Evolutionary conservation across 2,888 invertebrate genomes (phyloP), one percentile per base, ranked within the genome.

Genomic region (Thymelicus lineola): DNA sequence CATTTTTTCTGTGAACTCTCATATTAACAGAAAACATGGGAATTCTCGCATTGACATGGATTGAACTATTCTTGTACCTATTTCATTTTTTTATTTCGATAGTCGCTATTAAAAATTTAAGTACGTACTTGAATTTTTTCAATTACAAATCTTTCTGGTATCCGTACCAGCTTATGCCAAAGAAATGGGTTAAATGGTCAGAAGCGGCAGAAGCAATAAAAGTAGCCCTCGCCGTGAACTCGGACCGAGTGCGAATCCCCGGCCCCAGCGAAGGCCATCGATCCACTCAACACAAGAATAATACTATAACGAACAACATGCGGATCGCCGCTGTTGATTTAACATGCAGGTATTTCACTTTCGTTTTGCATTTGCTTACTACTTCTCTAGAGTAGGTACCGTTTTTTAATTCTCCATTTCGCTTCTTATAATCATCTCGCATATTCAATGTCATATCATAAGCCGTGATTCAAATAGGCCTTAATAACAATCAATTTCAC

Each of bases 151-250:
- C 6, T 14, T 55, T 35, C 17, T 14, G 7, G 20, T 53, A 20
- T n/a, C 9, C 61, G 79, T n/a, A n/a, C n/a, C n/a, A 81, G 81
- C 83, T 90, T 91, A 86, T 90, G 89, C 90, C 91, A 89, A 82
- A 86, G 86, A 85, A 85, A 87, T 89, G 83, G 86, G 89, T 86
- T 88, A 90, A 87, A 90, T 90, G 87, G 86, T 88, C 83, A 84
- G 81, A 74, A 81, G 88, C 80, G 86, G 88, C 83, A 84, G 81
- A 74, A 81, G 88, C 80, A 86, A 87, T 90, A 89, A 89, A 87
- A 82, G 86, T 82, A 86, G 86, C 90, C 91, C 88, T 90, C 85
- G 81, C 91, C 91, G 83, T 91, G 92, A 92, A 91, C 91, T 85
- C 83, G 72, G 69, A 73, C 74, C 71, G 76, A 75, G 72, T 74